Base-by-base conservation (phyloP, 2,113 vertebrate species). In the Cisticola juncidis region DNA sequence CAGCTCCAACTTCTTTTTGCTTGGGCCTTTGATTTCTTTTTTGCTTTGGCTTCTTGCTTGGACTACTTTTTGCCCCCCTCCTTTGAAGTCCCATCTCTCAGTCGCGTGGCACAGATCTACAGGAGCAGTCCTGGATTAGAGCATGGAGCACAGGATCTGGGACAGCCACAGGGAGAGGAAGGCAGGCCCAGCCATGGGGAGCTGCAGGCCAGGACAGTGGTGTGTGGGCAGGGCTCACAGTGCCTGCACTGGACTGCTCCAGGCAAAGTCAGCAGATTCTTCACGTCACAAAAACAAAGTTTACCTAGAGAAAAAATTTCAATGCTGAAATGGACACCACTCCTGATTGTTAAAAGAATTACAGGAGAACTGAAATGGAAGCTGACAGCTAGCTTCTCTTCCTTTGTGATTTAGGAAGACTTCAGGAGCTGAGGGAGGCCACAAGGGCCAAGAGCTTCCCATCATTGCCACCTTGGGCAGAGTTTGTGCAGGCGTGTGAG, bases 201-300 rank as follows among this genome's bases (percentile, higher is more conserved):
- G 31, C 38, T 36, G 56, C 47, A 42, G 29, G 29, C 51, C 50
- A 51, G 66, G 45, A 33, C 40, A 8, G 6, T 6, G 53, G 6
- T n/a, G 16, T 2, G 0, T 18, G 29, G 20, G 22, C 66, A 74
- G 54, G 36, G 84, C 31, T 13, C 1, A 1, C n/a, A 25, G 61
- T n/a, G 35, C 73, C 79, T 71, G 44, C 14, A 10, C 35, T 25
- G 53, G 54, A 28, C 28, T 4, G 22, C 62, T 73, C 51, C 40
- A 23, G 44, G 20, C 9, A 57, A 54, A 73, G 33, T 19, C 78
- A 65, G n/a, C 48, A 54, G 33, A 35, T 54, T 45, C 50, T 95
- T 79, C 68, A 57, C 2, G 7, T 50, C 60, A 65, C 53, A 94
- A 61, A 26, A 66, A 5, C 9, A 36, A 70, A 79, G 26, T 50